Evolutionary conservation across 2,113 vertebrate genomes (phyloP), one percentile per base, ranked within the genome.

Genomic region (Egretta garzetta): DNA sequence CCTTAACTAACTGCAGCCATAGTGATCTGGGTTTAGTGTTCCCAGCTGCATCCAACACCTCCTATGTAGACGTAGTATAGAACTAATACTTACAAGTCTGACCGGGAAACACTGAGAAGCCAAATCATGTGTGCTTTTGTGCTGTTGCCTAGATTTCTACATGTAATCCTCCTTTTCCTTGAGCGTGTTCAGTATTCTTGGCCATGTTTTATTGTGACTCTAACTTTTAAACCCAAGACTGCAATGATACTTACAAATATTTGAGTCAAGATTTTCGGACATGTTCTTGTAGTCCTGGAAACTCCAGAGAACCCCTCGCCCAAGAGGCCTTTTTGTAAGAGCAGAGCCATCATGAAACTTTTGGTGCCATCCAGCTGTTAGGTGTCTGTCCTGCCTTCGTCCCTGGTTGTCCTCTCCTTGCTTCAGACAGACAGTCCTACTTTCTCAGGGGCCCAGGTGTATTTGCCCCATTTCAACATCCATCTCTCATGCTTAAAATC

Each of bases 401-500:
- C 18, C 43, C 64, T 75, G 30, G 5, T n/a, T 88, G 27, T 80
- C 50, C 19, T 22, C n/a, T 92, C 17, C 35, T 32, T 66, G 28
- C n/a, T 90, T 15, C 58, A 90, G 58, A 33, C 39, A 81, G 66
- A 23, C 43, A 84, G 24, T 37, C 16, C 52, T 64, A 4, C 15
- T 74, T 81, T 84, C 37, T 67, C 41, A 71, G n/a, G 32, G 13
- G 7, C 28, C 20, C 66, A 39, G 19, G 37, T 80, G 7, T 53
- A 35, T 88, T 86, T 92, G 74, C 49, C 39, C 18, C n/a, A 20
- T 75, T 92, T 96, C 49, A 81, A 41, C 66, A 81, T 49, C 52
- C 43, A 47, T 55, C 33, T 90, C 47, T 67, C 21, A 32, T 59
- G 37, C 59, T 81, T 75, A 67, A 79, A 75, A 71, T 33, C 37